phyloP scores from a whole-genome alignment of 1,140 invertebrate species.

The Drosophila triauraria region DNA sequence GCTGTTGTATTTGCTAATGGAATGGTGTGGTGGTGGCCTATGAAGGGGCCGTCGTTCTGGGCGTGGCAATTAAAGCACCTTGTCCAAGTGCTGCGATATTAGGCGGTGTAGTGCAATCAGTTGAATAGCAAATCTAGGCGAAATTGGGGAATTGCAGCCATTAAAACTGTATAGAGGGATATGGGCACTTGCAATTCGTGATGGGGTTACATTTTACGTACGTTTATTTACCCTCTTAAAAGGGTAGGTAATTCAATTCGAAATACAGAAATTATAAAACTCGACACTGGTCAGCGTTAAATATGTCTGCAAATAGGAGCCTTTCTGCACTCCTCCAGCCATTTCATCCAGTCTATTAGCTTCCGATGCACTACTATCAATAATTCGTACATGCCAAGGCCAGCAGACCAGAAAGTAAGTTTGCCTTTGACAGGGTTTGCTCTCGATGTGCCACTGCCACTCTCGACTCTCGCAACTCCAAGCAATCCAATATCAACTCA shows the following conservation, averaged over 20 bases:
- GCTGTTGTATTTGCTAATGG: constrained; percentile 66
- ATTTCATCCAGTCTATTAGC: constrained; percentile 36
- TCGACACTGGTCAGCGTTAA: not conserved
- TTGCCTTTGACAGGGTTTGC: constrained; percentile 14
- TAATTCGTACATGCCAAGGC: constrained; percentile 41
- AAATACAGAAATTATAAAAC: not conserved
- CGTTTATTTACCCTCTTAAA: not conserved
- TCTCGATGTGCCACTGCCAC: constrained; percentile 11
- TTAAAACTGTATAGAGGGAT: constrained; percentile 26
- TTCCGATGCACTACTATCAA: constrained; percentile 26
- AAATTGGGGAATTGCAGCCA: constrained; percentile 21
- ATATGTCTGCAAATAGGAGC: constrained; percentile 4
- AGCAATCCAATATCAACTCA: constrained; percentile 44
- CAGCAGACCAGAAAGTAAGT: constrained; percentile 24
- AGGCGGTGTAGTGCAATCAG: constrained; percentile 43
- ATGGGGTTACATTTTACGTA: not conserved
- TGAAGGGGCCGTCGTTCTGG: constrained; percentile 37
- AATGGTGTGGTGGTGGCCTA: constrained; percentile 13
- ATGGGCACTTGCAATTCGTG: not conserved
- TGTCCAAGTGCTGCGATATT: constrained; percentile 54
- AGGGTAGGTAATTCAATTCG: not conserved
- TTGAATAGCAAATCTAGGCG: constrained; percentile 23
- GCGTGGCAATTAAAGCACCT: constrained; percentile 60
- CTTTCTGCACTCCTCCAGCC: not conserved
- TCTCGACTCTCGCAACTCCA: not conserved